A percentile compares a stretch with the other conserved stretches of the same genome.
Evolutionary conservation across 2,113 vertebrate genomes (phyloP).

Genomic region (Erythrolamprus reginae): DNA sequence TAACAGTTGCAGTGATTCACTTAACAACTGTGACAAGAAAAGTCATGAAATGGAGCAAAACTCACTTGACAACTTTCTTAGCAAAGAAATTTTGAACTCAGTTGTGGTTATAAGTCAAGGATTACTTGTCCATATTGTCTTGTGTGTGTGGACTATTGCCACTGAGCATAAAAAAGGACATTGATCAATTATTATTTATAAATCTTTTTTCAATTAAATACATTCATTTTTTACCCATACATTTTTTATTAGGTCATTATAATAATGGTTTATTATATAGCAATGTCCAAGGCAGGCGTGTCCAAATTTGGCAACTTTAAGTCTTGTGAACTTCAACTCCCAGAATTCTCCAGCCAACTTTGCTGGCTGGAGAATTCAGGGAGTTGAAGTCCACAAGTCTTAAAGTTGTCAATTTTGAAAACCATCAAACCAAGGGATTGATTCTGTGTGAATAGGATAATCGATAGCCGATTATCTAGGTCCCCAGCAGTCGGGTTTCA

Average conservation of each 20-base stretch:
- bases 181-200: not conserved
- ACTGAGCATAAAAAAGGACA: not conserved
- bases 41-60: not conserved
- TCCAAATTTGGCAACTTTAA: no score
- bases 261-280: not conserved
- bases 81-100: not conserved
- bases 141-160: not conserved
- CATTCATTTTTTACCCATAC: not conserved
- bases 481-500: no score
- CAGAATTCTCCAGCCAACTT: no score
- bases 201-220: not conserved
- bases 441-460: not conserved
- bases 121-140: not conserved
- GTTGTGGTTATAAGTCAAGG: not conserved
- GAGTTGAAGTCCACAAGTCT: no score
- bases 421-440: not conserved
- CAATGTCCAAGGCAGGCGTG: not conserved
- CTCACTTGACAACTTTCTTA: not conserved
- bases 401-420: no score
- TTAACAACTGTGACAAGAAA: not conserved
- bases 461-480: no score
- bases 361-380: no score
- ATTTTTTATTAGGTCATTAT: not conserved
- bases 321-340: no score
- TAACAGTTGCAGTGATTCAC: not conserved